These are phyloP conservation scores for Chironomus riparius DNA, from an alignment of 2,888 invertebrate genomes.

Conservation along the genomic window DNA sequence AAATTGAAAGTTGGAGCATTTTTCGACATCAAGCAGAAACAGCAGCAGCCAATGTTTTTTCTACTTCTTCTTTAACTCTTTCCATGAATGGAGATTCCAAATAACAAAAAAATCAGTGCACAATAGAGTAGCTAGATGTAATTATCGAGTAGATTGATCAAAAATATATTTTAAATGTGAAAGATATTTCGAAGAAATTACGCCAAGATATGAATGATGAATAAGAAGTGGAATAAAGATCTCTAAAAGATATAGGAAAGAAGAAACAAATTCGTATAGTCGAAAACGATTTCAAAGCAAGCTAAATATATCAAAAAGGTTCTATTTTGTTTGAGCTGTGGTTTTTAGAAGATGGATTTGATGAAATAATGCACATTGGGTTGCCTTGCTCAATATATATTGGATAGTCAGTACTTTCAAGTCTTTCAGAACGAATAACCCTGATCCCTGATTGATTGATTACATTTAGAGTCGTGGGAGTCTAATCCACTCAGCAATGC, in stretches of 20 bases:
- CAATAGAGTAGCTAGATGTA: slow-evolving; percentile 12
- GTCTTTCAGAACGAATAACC: too few relatives aligned
- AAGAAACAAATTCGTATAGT: neutral
- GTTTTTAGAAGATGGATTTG: too few relatives aligned
- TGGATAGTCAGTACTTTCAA: too few relatives aligned
- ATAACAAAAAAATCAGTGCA: neutral
- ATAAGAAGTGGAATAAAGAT: neutral
- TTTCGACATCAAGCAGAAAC: neutral
- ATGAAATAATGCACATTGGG: too few relatives aligned
- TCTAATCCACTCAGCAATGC: too few relatives aligned
- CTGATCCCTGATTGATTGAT: too few relatives aligned
- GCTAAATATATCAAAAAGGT: too few relatives aligned
- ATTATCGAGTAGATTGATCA: slow-evolving; percentile 18
- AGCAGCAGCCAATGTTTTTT: neutral
- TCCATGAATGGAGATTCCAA: neutral
- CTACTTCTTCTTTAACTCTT: neutral
- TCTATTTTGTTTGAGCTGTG: too few relatives aligned
- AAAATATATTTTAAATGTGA: slow-evolving; percentile 2
- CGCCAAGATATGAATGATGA: neutral
- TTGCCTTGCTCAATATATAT: too few relatives aligned
- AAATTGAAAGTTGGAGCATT: neutral
- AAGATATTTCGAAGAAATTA: neutral
- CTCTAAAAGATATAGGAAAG: neutral
- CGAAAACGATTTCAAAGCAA: neutral
- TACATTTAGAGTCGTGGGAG: too few relatives aligned